These are phyloP conservation scores for Perognathus longimembris DNA, from an alignment of 2,113 vertebrate genomes.

Conservation along the genomic window DNA sequence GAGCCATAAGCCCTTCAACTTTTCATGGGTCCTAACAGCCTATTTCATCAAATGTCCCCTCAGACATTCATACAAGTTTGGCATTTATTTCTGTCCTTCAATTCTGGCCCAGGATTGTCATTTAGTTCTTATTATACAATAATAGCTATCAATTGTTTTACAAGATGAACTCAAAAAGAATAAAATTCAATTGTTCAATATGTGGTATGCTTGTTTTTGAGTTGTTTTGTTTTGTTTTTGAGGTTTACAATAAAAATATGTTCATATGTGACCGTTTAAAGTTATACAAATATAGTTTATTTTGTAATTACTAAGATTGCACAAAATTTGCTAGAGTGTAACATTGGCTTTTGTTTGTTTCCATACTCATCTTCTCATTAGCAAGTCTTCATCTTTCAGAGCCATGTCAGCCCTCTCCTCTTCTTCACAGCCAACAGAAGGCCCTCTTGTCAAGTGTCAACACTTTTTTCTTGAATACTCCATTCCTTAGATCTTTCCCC, in stretches of 20 bases:
- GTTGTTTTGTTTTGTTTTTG: not conserved
- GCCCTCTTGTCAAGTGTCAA: too few relatives aligned
- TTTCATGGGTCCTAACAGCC: constrained; percentile 61
- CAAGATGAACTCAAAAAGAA: not conserved
- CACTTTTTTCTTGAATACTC: too few relatives aligned
- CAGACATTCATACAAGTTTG: constrained; percentile 45
- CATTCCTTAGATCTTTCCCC: too few relatives aligned
- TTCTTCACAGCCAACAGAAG: too few relatives aligned
- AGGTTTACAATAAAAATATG: not conserved
- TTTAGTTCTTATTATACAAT: not conserved
- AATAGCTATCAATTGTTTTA: not conserved
- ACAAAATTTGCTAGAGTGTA: too few relatives aligned
- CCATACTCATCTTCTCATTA: too few relatives aligned
- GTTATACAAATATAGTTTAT: not conserved
- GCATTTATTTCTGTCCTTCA: constrained; percentile 62
- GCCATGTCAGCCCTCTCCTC: too few relatives aligned
- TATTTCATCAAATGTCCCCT: constrained; percentile 67
- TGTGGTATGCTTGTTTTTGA: not conserved
- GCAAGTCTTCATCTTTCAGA: too few relatives aligned
- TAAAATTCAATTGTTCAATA: not conserved
- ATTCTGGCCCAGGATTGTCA: not conserved
- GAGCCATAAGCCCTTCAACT: constrained; percentile 54
- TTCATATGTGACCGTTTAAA: not conserved
- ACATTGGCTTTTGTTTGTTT: too few relatives aligned
- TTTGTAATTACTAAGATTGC: not conserved